Conservation (phyloP, 2,888 invertebrate genomes). For the Amphimallon solstitiale region DNA sequence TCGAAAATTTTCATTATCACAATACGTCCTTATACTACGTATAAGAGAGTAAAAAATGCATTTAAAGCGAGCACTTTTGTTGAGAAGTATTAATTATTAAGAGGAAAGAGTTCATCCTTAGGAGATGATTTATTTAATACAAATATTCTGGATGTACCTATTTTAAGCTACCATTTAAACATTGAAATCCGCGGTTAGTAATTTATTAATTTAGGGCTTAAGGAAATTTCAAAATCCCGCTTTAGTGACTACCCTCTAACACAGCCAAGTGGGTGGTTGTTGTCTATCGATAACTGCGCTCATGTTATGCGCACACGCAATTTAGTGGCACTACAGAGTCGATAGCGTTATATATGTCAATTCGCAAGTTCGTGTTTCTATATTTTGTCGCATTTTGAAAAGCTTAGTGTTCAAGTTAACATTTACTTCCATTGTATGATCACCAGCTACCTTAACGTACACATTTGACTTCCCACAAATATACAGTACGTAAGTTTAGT, state of each 20-base stretch:
- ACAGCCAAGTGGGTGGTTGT: conserved; percentile 46
- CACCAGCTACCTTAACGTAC: not conserved
- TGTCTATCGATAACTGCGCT: conserved; percentile 62
- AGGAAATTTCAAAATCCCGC: conserved; percentile 26
- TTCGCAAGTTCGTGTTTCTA: not conserved
- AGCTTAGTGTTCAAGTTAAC: conserved; percentile 9
- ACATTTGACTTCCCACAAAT: not conserved
- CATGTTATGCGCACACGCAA: conserved; percentile 57
- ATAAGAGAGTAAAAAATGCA: too few relatives aligned
- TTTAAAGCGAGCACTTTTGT: too few relatives aligned
- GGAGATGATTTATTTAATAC: too few relatives aligned
- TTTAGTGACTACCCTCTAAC: not conserved
- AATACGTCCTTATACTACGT: too few relatives aligned
- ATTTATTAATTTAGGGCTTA: conserved; percentile 2
- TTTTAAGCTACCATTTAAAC: too few relatives aligned
- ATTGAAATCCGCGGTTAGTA: too few relatives aligned
- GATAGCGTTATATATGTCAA: conserved; percentile 47
- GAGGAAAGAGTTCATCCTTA: too few relatives aligned
- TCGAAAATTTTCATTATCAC: too few relatives aligned
- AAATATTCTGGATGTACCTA: too few relatives aligned
- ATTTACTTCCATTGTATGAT: conserved; percentile 2
- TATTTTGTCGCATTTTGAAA: conserved; percentile 7
- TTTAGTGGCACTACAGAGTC: conserved; percentile 57
- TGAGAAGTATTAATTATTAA: too few relatives aligned
- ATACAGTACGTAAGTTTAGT: conserved; percentile 22